Evolutionary conservation across 2,113 vertebrate species (phyloP).

Genomic region (Chrysemys picta): DNA sequence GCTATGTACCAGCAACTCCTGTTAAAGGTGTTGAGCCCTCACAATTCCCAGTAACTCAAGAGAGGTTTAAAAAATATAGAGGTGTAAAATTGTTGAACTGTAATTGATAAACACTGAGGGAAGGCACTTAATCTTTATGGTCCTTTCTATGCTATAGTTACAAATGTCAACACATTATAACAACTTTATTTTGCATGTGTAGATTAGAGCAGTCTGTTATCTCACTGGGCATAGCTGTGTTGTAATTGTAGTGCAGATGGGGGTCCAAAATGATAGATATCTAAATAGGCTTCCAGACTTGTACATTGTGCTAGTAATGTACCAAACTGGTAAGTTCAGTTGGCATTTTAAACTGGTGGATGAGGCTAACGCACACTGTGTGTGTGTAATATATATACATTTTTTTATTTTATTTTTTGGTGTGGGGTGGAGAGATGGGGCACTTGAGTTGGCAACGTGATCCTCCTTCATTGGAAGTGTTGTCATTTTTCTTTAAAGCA

Average conservation of each 20-base stretch:
- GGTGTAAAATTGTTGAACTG: too few relatives aligned
- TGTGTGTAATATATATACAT: too few relatives aligned
- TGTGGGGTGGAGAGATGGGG: background rate
- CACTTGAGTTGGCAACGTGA: background rate
- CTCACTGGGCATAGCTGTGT: background rate
- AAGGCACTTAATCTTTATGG: too few relatives aligned
- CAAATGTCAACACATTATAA: background rate
- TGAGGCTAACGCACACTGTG: background rate
- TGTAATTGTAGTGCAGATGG: background rate
- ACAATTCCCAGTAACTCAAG: too few relatives aligned
- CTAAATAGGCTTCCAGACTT: background rate
- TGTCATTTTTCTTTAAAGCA: background rate
- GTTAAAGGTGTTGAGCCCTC: too few relatives aligned
- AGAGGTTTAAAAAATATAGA: too few relatives aligned
- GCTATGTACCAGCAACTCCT: too few relatives aligned
- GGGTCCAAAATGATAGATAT: background rate
- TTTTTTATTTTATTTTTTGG: background rate
- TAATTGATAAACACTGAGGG: too few relatives aligned
- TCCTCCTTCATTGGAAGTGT: background rate
- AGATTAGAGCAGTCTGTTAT: background rate
- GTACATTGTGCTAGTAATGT: background rate
- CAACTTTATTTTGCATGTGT: background rate
- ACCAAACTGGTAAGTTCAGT: background rate
- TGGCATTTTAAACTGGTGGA: background rate
- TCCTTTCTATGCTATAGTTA: too few relatives aligned